Conservation (phyloP, 1,140 invertebrate species). For the Drosophila fuyamai region DNA sequence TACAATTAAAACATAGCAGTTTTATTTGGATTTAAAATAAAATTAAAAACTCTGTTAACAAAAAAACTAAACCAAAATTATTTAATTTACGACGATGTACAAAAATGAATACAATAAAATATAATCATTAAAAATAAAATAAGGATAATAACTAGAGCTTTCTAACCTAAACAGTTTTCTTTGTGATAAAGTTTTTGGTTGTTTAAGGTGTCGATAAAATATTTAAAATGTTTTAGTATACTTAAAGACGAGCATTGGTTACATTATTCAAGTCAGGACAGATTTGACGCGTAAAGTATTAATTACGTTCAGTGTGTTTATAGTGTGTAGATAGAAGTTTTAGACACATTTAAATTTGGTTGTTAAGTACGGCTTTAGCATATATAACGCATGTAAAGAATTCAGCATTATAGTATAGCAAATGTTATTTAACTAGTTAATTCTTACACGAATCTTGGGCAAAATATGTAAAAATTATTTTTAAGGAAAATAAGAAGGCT, state of each 20-base stretch:
- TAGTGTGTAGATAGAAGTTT: conserved; percentile 17
- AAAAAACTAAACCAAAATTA: neutral
- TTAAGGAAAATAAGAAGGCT: conserved; percentile 40
- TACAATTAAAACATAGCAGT: no score
- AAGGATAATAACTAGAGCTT: neutral
- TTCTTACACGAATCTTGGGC: conserved; percentile 53
- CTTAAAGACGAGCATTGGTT: conserved; percentile 40
- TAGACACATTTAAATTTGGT: conserved; percentile 32
- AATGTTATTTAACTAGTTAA: conserved; percentile 16
- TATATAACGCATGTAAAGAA: conserved; percentile 53
- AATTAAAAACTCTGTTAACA: neutral
- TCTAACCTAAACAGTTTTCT: conserved; percentile 16
- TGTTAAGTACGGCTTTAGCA: conserved; percentile 43
- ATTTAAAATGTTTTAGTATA: conserved; percentile 33
- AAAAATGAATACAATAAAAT: neutral
- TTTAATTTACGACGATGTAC: neutral
- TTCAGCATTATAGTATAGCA: conserved; percentile 29
- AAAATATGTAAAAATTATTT: conserved; percentile 49
- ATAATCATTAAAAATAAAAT: conserved; percentile 1
- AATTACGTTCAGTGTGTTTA: conserved; percentile 6
- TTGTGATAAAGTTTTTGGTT: conserved; percentile 18
- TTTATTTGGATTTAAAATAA: no score
- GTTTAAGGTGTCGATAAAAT: neutral
- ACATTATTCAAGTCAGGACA: conserved; percentile 13
- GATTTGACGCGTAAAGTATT: conserved; percentile 12